phyloP scores from a whole-genome alignment of 1,140 invertebrate species.

The Sipha flava region DNA sequence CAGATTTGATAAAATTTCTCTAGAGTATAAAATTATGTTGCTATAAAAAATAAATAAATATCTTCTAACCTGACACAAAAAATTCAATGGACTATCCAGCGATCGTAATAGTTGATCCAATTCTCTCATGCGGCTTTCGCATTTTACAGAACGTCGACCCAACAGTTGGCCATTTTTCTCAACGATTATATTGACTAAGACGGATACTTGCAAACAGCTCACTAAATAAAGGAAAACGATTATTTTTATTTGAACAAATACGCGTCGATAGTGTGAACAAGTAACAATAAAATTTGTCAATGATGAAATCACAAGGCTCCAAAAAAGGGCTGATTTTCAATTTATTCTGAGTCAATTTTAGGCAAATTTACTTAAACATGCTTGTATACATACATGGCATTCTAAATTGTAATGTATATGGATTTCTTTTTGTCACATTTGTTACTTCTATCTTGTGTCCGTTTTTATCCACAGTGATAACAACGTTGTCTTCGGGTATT shows the following conservation, averaged over 20 bases:
- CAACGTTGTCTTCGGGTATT: conserved; percentile 60
- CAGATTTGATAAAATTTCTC: neutral
- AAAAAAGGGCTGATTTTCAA: no score
- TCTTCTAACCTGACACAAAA: conserved; percentile 76
- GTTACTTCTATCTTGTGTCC: conserved; percentile 65
- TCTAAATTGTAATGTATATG: conserved; percentile 69
- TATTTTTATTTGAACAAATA: neutral
- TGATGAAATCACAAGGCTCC: no score
- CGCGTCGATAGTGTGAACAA: no score
- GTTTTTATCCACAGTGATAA: conserved; percentile 66
- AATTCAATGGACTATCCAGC: conserved; percentile 69
- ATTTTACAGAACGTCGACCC: conserved; percentile 71
- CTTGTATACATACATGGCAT: conserved; percentile 51
- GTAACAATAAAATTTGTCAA: no score
- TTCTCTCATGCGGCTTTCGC: conserved; percentile 70
- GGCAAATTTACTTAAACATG: neutral
- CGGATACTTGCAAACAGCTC: conserved; percentile 68
- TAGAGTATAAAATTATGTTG: neutral
- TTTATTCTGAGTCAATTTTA: no score
- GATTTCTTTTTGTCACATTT: conserved; percentile 66
- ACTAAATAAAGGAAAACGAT: conserved; percentile 43
- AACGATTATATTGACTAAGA: conserved; percentile 67
- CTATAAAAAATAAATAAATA: neutral
- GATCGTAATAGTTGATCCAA: conserved; percentile 68
- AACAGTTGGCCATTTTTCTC: conserved; percentile 67